Percentiles rank a stretch among this genome's conserved stretches.
Conservation (phyloP, 2,113 vertebrate species). For the Bambusicola thoracicus region DNA sequence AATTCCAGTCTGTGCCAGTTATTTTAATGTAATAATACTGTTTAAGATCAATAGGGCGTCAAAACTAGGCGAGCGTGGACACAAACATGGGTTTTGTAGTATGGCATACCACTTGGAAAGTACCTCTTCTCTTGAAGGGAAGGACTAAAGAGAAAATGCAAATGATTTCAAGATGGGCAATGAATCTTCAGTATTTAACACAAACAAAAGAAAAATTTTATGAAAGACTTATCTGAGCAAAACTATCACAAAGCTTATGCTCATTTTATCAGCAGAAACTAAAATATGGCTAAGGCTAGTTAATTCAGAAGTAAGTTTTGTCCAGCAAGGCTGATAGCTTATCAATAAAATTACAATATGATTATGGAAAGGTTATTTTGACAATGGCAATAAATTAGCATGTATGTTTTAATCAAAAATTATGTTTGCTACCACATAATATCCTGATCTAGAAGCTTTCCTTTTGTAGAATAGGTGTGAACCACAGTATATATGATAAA, state of each 20-base stretch:
- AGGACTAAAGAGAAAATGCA: slow-evolving; percentile 2
- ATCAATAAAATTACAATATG: not conserved
- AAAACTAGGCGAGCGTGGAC: not conserved
- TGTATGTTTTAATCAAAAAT: not conserved
- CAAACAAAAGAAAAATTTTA: not conserved
- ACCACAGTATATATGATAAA: not conserved
- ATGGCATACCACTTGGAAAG: not conserved
- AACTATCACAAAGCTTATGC: not conserved
- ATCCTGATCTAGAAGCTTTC: not conserved
- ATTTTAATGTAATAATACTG: not conserved
- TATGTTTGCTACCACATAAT: not conserved
- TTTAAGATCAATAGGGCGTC: not conserved
- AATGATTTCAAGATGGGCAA: not conserved
- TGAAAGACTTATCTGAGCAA: not conserved
- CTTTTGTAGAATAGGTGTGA: not conserved
- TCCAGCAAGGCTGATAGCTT: not conserved
- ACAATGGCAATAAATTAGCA: not conserved
- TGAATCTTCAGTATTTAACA: not conserved
- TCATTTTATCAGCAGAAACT: not conserved
- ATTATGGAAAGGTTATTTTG: not conserved
- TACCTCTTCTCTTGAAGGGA: not conserved
- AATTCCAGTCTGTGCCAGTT: not conserved
- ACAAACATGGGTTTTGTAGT: not conserved
- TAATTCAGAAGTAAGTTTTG: not conserved
- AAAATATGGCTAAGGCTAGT: not conserved